Evolutionary conservation across 1,140 invertebrate species (phyloP).

Genomic region (Helicoverpa armigera): DNA sequence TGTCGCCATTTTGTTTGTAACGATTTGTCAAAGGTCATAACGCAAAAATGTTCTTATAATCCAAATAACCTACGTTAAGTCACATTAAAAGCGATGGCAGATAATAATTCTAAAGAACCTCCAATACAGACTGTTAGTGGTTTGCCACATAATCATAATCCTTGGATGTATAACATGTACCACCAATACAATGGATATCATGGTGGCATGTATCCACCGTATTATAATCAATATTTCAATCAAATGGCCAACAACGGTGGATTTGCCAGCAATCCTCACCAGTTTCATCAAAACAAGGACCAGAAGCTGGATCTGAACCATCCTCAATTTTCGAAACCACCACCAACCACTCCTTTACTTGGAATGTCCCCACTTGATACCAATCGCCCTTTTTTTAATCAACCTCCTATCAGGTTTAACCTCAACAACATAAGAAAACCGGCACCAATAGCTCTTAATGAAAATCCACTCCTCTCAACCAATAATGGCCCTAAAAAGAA

Average conservation of each 20-base stretch:
- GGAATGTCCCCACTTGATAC: slow-evolving; percentile 78
- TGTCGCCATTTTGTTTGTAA: slow-evolving; percentile 4
- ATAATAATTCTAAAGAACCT: slow-evolving; percentile 80
- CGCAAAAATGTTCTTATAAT: neutral
- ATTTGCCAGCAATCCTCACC: slow-evolving; percentile 68
- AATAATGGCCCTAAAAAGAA: slow-evolving; percentile 91
- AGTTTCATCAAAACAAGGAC: slow-evolving; percentile 74
- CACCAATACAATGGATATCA: slow-evolving; percentile 82
- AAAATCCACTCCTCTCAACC: slow-evolving; percentile 83
- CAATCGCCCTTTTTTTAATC: slow-evolving; percentile 82
- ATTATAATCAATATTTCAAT: slow-evolving; percentile 82
- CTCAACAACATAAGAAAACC: slow-evolving; percentile 86
- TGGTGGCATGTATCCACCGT: slow-evolving; percentile 79
- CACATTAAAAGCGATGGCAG: slow-evolving; percentile 66
- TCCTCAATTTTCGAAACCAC: slow-evolving; percentile 79
- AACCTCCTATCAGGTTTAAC: slow-evolving; percentile 88
- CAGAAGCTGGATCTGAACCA: slow-evolving; percentile 68
- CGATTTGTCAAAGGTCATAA: slow-evolving; percentile 40
- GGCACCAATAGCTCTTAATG: slow-evolving; percentile 81
- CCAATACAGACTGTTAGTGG: slow-evolving; percentile 82
- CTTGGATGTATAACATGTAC: slow-evolving; percentile 83
- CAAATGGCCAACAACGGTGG: slow-evolving; percentile 75
- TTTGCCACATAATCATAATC: slow-evolving; percentile 76
- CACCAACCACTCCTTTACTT: slow-evolving; percentile 79
- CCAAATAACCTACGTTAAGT: neutral